Percentiles rank a stretch among this genome's conserved stretches.
phyloP scores from a whole-genome alignment of 1,140 invertebrate genomes.

The Sogatella furcifera region DNA sequence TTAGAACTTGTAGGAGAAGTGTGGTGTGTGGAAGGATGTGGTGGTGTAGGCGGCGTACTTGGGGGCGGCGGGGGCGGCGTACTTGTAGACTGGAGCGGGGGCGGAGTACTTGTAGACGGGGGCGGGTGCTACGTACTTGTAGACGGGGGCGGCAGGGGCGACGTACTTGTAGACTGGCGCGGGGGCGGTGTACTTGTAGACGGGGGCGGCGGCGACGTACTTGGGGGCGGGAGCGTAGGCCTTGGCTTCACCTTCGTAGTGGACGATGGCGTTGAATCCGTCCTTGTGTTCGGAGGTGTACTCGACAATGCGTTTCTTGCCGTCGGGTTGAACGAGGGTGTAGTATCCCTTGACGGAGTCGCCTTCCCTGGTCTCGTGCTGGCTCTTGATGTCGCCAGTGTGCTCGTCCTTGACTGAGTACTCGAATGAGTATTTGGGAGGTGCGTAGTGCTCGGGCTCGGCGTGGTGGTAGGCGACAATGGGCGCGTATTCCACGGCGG shows the following conservation, averaged over 20 bases:
- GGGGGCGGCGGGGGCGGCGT: background rate
- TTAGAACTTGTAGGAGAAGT: too few species aligned
- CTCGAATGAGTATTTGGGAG: constrained; percentile 25
- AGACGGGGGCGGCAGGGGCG: background rate
- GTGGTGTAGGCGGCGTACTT: background rate
- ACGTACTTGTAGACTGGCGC: background rate
- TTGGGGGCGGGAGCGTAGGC: background rate
- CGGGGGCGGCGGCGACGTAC: background rate
- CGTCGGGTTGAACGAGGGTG: constrained; percentile 37
- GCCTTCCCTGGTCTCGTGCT: constrained; percentile 37
- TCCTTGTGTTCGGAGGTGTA: constrained; percentile 58
- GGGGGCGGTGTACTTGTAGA: background rate
- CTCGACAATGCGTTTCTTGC: constrained; percentile 42
- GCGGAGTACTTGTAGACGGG: background rate
- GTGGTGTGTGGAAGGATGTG: background rate
- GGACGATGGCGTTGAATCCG: constrained; percentile 39
- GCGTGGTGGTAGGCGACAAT: constrained; percentile 39
- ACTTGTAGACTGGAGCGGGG: background rate
- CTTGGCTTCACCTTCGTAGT: background rate
- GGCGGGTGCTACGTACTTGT: background rate
- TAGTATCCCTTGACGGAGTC: constrained; percentile 36
- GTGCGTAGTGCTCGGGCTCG: constrained; percentile 20
- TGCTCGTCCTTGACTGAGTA: constrained; percentile 33
- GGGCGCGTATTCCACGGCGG: constrained; percentile 31
- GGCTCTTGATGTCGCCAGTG: constrained; percentile 42